A percentile compares a stretch with the other conserved stretches of the same genome.
These are phyloP conservation scores for Hesperophylax magnus DNA, from an alignment of 1,140 invertebrate genomes.

Conservation along the genomic window DNA sequence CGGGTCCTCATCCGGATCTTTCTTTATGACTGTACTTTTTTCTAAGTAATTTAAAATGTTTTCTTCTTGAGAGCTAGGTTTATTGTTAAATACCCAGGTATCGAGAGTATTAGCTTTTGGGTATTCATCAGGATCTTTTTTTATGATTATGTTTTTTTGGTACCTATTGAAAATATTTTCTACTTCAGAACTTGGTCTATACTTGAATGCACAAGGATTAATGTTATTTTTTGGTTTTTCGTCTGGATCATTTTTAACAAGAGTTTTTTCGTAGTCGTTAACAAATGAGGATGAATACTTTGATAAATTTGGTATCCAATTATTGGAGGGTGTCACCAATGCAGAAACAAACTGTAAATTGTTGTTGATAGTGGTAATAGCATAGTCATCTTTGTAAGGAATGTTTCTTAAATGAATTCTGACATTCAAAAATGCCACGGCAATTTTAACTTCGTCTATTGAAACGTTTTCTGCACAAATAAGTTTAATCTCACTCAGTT, in stretches of 20 bases:
- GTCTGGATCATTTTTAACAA: neutral
- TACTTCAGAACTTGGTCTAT: neutral
- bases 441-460: slow-evolving; percentile 48
- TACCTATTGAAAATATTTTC: too few relatives aligned
- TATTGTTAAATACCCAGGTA: too few relatives aligned
- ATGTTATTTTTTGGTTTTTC: neutral
- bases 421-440: slow-evolving; percentile 44
- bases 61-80: too few relatives aligned
- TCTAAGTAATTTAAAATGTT: too few relatives aligned
- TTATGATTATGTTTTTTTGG: too few relatives aligned
- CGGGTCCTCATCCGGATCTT: too few relatives aligned
- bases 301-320: neutral
- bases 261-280: neutral
- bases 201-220: neutral
- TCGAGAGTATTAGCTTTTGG: too few relatives aligned
- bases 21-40: too few relatives aligned
- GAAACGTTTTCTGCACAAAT: slow-evolving; percentile 36
- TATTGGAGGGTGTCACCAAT: neutral
- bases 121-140: too few relatives aligned
- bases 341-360: slow-evolving; percentile 9
- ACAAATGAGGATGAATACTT: neutral
- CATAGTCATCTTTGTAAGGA: slow-evolving; percentile 45
- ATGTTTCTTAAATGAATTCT: slow-evolving; percentile 45
- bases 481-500: slow-evolving; percentile 47
- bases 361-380: slow-evolving; percentile 6